Evolutionary conservation across 2,888 invertebrate genomes (phyloP), one percentile per base, ranked within the genome.

Genomic region (Aethes cnicana): DNA sequence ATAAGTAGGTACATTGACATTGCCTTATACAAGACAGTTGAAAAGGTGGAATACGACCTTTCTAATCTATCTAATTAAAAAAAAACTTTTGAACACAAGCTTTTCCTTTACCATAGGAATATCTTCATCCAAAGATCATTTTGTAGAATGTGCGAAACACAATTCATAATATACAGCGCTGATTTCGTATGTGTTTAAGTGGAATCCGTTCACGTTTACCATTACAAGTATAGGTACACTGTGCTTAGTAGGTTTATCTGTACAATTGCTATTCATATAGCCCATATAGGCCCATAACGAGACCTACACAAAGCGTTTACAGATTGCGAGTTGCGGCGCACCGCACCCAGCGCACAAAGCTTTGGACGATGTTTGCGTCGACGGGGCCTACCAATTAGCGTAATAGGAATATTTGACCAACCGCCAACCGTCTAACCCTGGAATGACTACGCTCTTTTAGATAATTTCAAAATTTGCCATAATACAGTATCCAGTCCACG

Each of bases 291-390:
- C 67, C 68, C 64, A 69, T 75, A 74, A 73, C 71, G 69, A 66
- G 66, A 69, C 69, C 70, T 64, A 63, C 66, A 75, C 73, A 76
- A 75, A 75, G 74, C 77, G 69, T 74, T 77, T 66, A 69, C 69
- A 77, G 77, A 78, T 77, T 75, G 73, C 69, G 64, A 72, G 63
- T 63, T 76, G 77, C 61, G 76, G 77, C 64, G 53, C 54, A 56
- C 74, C 77, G 60, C 72, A 67, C 59, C 57, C 60, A 63, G 56
- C 53, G 66, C 62, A 68, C 75, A 72, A 74, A 72, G 75, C 72
- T 77, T 72, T 70, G 56, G 66, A 64, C 68, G 70, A 68, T 69
- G 66, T 69, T 63, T 64, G 63, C 64, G 53, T 56, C 60, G 55
- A 62, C 63, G 54, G 66, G 63, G 62, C 64, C 68, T 66, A 68